phyloP scores from a whole-genome alignment of 2,797 vertebrate genomes.

The Bucorvus abyssinicus region DNA sequence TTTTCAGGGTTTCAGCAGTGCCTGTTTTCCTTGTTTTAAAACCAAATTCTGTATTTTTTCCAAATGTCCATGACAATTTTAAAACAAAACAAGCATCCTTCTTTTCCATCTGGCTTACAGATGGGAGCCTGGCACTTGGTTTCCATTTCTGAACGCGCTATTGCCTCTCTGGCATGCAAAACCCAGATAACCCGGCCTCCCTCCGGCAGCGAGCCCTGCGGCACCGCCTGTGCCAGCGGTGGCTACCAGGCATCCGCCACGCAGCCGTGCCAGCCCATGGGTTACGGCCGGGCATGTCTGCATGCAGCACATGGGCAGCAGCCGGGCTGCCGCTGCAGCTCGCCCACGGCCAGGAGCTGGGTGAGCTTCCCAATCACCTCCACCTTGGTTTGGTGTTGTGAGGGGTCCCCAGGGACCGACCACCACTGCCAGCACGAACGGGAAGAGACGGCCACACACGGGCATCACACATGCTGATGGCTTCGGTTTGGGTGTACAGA shows the following conservation, averaged over 20 bases:
- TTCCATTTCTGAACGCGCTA: neutral
- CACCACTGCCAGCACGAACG: accelerated
- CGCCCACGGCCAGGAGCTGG: accelerated
- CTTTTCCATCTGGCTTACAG: slow-evolving; percentile 50
- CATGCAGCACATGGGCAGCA: neutral
- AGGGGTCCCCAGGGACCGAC: accelerated
- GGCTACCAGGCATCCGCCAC: neutral
- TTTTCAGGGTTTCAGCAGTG: neutral
- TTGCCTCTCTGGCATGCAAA: neutral
- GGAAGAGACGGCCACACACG: accelerated
- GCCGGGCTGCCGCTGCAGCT: neutral
- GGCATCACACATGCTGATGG: accelerated
- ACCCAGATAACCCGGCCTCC: neutral
- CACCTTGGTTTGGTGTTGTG: neutral
- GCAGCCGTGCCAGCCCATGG: accelerated
- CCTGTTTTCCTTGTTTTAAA: neutral
- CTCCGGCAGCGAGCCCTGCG: neutral
- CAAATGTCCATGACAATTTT: slow-evolving; percentile 1
- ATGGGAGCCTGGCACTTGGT: slow-evolving; percentile 13
- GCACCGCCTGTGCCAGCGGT: neutral
- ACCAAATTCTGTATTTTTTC: neutral
- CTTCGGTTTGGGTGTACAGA: neutral
- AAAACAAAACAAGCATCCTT: slow-evolving; percentile 17
- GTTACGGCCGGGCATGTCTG: accelerated
- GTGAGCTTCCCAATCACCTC: neutral